Evolutionary conservation across 2,113 vertebrate species (phyloP).

Genomic region (Xiphias gladius): DNA sequence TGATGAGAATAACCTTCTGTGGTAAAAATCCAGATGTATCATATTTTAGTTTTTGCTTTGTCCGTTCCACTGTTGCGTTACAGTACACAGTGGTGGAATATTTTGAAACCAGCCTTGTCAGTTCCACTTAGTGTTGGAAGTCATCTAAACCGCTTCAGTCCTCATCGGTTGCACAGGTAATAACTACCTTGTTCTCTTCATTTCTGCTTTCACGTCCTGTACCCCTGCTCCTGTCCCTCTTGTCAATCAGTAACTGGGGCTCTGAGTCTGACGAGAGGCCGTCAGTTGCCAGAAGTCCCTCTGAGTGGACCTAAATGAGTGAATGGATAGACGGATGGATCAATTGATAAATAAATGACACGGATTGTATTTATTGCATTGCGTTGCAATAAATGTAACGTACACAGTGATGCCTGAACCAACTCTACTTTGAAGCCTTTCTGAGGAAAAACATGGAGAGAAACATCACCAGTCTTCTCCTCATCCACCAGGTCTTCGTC

Average conservation of each 20-base stretch:
- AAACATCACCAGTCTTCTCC: neutral
- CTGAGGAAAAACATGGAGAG: constrained; percentile 11
- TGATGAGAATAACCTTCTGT: neutral
- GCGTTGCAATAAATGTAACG: neutral
- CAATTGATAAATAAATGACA: too few relatives aligned
- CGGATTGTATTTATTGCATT: too few relatives aligned
- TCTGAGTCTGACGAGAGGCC: constrained; percentile 89
- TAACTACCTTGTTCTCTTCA: neutral
- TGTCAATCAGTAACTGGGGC: constrained; percentile 93
- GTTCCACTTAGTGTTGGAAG: neutral
- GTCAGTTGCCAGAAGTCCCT: too few relatives aligned
- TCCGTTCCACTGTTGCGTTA: too few relatives aligned
- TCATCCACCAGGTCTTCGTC: neutral
- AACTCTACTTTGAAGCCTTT: neutral
- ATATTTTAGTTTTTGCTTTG: neutral
- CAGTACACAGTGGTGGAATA: constrained; percentile 79
- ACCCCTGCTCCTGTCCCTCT: neutral
- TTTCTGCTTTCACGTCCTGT: constrained; percentile 6
- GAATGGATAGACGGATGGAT: too few relatives aligned
- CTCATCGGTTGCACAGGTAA: neutral
- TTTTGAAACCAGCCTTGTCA: neutral
- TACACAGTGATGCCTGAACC: neutral
- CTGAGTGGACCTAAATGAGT: too few relatives aligned
- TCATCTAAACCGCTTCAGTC: too few relatives aligned
- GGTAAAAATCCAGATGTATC: neutral